Evolutionary conservation across 2,113 vertebrate genomes (phyloP).

Genomic region (Emydura subglobosa): DNA sequence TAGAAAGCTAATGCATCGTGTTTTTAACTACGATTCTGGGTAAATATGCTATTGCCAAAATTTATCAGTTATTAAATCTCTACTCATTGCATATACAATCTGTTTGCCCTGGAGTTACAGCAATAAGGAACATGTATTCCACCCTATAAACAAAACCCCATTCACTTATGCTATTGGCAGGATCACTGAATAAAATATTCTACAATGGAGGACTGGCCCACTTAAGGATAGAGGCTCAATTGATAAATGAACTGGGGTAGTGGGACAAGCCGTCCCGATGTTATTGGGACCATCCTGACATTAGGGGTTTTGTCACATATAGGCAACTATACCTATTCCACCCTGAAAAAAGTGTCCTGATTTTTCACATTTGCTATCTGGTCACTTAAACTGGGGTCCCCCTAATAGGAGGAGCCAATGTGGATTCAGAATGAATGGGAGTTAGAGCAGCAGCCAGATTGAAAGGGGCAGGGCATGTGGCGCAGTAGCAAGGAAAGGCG

Average conservation of each 20-base stretch:
- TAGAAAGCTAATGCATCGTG: slow-evolving; percentile 14
- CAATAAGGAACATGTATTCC: slow-evolving; percentile 29
- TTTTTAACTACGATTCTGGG: slow-evolving; percentile 40
- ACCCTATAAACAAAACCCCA: not conserved
- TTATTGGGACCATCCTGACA: not conserved
- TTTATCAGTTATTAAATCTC: slow-evolving; percentile 55
- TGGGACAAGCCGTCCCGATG: too few species aligned
- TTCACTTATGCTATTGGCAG: not conserved
- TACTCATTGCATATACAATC: slow-evolving; percentile 60
- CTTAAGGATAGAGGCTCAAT: not conserved
- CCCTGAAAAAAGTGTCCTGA: not conserved
- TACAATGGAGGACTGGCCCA: not conserved
- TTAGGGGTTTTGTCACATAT: not conserved
- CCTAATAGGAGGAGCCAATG: not conserved
- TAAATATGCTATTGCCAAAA: slow-evolving; percentile 30
- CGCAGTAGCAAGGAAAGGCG: not conserved
- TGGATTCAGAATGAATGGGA: not conserved
- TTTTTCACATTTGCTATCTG: not conserved
- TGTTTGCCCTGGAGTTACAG: slow-evolving; percentile 32
- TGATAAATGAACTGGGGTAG: not conserved
- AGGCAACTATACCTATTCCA: not conserved
- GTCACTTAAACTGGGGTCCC: not conserved
- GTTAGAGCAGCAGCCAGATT: not conserved
- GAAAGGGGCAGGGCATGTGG: not conserved
- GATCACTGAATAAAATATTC: slow-evolving; percentile 10